Base-by-base conservation (phyloP, 2,113 vertebrate species). In the Silurus glanis region DNA sequence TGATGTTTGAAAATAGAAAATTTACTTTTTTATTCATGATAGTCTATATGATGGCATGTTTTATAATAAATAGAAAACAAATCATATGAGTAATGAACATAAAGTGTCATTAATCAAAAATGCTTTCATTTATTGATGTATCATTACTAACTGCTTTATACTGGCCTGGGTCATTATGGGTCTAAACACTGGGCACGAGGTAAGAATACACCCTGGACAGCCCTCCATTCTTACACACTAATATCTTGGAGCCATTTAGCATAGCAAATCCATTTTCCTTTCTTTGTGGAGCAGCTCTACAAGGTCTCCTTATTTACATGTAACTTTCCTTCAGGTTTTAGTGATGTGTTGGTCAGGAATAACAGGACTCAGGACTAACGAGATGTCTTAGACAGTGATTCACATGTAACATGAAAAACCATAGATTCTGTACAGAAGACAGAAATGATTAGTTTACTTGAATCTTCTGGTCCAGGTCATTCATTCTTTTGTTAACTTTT, bases 11-110 rank as follows among this genome's bases (percentile, higher is more conserved):
- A 75, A 67, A 66, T 80, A 19, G 45, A 51, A 62, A 79, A 51
- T 58, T 75, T 56, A 25, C 75, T 47, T 67, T n/a, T 59, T 67
- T 17, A 59, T 62, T 81, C 53, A 51, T 21, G 16, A 5, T 37
- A 80, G 51, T 67, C 45, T 45, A 78, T 85, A 55, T 51, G 45
- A 47, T 61, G 79, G 19, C 21, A 56, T 67, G 61, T 37, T 85
- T 79, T 45, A 56, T 25, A 79, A 56, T 25, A 79, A 80, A 64
- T 56, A 61, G 66, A 66, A 79, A 58, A 55, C 51, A 80, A 21
- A 85, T 56, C 25, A 69, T 16, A 67, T 80, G 51, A 19, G 69
- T 80, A 69, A 85, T 58, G 49, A 85, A 85, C 49, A 85, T 12
- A 58, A 47, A 58, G 16, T 56, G 21, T 69, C 62, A 69, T 23